phyloP scores from a whole-genome alignment of 2,113 vertebrate genomes.

The Rhinoptilus africanus region DNA sequence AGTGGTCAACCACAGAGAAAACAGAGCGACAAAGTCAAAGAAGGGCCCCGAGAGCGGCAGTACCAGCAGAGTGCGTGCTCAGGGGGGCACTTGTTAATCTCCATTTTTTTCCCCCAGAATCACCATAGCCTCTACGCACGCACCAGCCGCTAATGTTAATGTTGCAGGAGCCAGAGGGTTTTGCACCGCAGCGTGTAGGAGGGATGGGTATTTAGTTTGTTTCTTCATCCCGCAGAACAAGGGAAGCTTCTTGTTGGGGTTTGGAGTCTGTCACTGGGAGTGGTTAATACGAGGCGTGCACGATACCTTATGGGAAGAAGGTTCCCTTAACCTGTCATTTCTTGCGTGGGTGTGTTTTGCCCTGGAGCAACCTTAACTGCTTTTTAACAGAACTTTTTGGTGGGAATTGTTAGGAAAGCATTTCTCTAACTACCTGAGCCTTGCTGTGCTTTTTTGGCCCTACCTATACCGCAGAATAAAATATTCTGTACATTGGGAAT shows the following conservation, averaged over 20 bases:
- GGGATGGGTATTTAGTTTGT: neutral
- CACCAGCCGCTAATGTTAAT: neutral
- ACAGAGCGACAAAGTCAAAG: neutral
- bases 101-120: neutral
- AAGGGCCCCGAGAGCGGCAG: neutral
- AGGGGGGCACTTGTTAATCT: neutral
- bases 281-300: neutral
- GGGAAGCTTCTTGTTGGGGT: slow-evolving; percentile 25
- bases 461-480: slow-evolving; percentile 22
- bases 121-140: neutral
- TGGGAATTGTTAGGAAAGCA: slow-evolving; percentile 59
- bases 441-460: neutral
- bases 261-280: slow-evolving; percentile 44
- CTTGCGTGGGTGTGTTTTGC: slow-evolving; percentile 64
- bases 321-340: slow-evolving; percentile 57
- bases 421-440: slow-evolving; percentile 30
- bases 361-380: slow-evolving; percentile 58
- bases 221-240: slow-evolving; percentile 8
- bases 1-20: neutral
- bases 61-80: neutral
- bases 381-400: slow-evolving; percentile 53
- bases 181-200: neutral
- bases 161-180: neutral
- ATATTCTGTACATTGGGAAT: slow-evolving; percentile 28
- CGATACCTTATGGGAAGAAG: slow-evolving; percentile 12